These are phyloP conservation scores for Psilanteris sp. DNA, from an alignment of 1,140 invertebrate species.

Conservation along the genomic window DNA sequence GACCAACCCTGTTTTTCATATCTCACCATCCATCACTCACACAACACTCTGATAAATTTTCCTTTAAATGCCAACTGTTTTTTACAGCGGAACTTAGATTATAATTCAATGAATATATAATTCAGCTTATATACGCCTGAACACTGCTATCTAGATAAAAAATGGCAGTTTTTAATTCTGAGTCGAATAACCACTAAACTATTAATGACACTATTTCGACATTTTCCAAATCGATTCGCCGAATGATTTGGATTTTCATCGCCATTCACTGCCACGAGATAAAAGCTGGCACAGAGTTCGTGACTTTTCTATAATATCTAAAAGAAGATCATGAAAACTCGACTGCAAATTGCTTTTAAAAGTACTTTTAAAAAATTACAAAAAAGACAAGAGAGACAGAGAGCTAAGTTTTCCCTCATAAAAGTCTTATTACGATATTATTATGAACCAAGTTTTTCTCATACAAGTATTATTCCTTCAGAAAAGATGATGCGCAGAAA, in stretches of 20 bases:
- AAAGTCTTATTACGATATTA: conserved; percentile 34
- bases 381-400: conserved; percentile 13
- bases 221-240: conserved; percentile 23
- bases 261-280: conserved; percentile 5
- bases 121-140: neutral
- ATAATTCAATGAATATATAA: conserved; percentile 50
- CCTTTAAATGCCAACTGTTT: conserved; percentile 1
- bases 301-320: conserved; percentile 46
- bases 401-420: conserved; percentile 30
- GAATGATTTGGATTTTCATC: conserved; percentile 28
- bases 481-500: conserved; percentile 27
- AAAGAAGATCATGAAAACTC: conserved; percentile 31
- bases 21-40: conserved; percentile 23
- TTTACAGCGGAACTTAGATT: conserved; percentile 34
- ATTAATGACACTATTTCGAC: neutral
- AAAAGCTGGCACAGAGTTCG: conserved; percentile 22
- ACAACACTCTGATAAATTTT: conserved; percentile 6
- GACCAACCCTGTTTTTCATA: conserved; percentile 18
- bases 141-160: too few species aligned
- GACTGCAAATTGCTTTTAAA: conserved; percentile 44
- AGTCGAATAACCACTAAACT: neutral
- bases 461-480: conserved; percentile 25
- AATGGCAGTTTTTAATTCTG: too few species aligned
- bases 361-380: conserved; percentile 40
- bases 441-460: conserved; percentile 9